These are phyloP conservation scores for Acanthisitta chloris DNA, from an alignment of 2,113 vertebrate genomes.

Conservation along the genomic window DNA sequence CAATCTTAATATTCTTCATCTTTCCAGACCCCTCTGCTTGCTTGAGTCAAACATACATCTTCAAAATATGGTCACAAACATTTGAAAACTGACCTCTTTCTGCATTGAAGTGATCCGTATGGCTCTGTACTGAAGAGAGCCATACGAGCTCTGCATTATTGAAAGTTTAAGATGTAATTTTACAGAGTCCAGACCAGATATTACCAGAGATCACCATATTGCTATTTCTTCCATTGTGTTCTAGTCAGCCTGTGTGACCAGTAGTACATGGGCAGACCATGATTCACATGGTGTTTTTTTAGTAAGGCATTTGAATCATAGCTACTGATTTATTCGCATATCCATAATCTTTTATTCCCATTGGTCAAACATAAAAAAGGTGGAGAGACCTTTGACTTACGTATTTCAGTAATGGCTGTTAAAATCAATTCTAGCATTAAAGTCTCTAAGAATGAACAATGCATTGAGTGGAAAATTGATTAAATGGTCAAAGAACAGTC, in stretches of 20 bases:
- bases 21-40: not conserved
- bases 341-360: conserved; percentile 66
- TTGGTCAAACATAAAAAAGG: conserved; percentile 77
- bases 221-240: conserved; percentile 40
- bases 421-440: conserved; percentile 85
- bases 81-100: not conserved
- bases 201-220: not conserved
- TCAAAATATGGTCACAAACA: not conserved
- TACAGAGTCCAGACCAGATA: not conserved
- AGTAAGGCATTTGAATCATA: conserved; percentile 69
- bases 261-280: conserved; percentile 31
- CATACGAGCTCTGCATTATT: not conserved
- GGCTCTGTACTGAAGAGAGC: not conserved
- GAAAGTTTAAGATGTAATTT: conserved; percentile 45
- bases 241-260: conserved; percentile 32
- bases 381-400: conserved; percentile 78
- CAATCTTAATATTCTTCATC: not conserved
- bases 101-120: not conserved
- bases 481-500: conserved; percentile 81
- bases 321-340: conserved; percentile 74
- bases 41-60: not conserved
- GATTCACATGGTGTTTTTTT: conserved; percentile 64
- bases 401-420: conserved; percentile 80
- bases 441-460: conserved; percentile 82
- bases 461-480: conserved; percentile 84